A percentile compares a stretch with the other conserved stretches of the same genome.
Evolutionary conservation across 2,113 vertebrate genomes (phyloP).

Genomic region (Laticauda colubrina): DNA sequence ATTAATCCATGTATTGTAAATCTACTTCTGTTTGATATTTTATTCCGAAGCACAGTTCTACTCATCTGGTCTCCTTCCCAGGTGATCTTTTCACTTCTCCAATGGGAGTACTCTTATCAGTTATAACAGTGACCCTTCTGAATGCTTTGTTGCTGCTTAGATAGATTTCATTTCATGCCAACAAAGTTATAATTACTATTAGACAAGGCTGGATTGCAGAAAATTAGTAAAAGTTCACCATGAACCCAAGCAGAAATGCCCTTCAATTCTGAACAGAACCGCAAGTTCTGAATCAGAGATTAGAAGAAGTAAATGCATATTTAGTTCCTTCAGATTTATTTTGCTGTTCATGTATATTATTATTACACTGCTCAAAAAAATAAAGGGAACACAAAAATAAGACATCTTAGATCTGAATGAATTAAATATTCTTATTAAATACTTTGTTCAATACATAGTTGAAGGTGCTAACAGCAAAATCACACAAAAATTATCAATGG

Average conservation of each 20-base stretch:
- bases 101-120: slow-evolving; percentile 6
- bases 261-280: background rate
- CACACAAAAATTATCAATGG: too few species aligned
- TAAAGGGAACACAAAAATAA: too few species aligned
- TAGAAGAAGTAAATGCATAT: background rate
- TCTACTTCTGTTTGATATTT: background rate
- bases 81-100: background rate
- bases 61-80: background rate
- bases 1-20: background rate
- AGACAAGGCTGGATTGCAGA: background rate
- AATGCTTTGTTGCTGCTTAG: background rate
- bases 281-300: background rate
- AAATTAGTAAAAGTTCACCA: background rate
- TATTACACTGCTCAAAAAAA: background rate
- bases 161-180: slow-evolving; percentile 19
- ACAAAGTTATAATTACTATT: background rate
- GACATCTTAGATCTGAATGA: too few species aligned
- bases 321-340: slow-evolving; percentile 6
- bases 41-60: slow-evolving; percentile 4
- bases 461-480: too few species aligned
- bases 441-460: too few species aligned
- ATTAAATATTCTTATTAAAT: too few species aligned
- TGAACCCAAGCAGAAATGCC: background rate
- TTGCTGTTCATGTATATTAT: background rate
- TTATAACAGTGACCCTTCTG: background rate